Conservation (phyloP, 2,888 invertebrate species). For the Salpingus planirostris region DNA sequence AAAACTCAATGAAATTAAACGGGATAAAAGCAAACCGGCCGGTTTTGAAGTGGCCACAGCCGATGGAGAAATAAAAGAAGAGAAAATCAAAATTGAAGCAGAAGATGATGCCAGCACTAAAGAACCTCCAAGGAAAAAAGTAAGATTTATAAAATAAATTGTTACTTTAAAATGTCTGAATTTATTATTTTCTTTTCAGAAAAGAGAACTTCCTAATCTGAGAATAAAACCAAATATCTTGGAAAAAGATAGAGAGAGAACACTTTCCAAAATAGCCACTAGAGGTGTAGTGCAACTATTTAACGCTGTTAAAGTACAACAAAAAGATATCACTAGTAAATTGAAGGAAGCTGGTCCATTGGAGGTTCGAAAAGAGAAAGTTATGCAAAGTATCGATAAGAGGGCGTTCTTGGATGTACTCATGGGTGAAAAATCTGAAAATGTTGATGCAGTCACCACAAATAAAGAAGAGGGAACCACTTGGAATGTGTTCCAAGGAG, state of each 20-base stretch:
- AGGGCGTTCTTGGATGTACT: conserved; percentile 67
- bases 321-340: conserved; percentile 64
- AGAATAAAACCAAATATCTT: conserved; percentile 66
- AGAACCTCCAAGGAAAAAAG: conserved; percentile 36
- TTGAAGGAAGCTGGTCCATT: conserved; percentile 63
- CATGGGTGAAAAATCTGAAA: conserved; percentile 58
- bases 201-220: conserved; percentile 53
- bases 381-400: conserved; percentile 67
- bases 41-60: conserved; percentile 57
- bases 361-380: conserved; percentile 68
- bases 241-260: conserved; percentile 69
- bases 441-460: conserved; percentile 31
- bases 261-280: conserved; percentile 75
- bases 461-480: conserved; percentile 29
- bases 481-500: conserved; percentile 66
- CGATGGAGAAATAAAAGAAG: conserved; percentile 46
- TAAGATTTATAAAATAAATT: too few relatives aligned
- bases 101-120: conserved; percentile 23
- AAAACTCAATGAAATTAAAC: conserved; percentile 51
- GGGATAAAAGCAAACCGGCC: conserved; percentile 41
- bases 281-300: conserved; percentile 90
- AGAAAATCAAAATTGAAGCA: conserved; percentile 35
- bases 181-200: conserved; percentile 41
- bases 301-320: conserved; percentile 82
- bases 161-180: conserved; percentile 2